Evolutionary conservation across 2,797 vertebrate genomes (phyloP), one percentile per base, ranked within the genome.

Genomic region (Sebastes wilsoni): DNA sequence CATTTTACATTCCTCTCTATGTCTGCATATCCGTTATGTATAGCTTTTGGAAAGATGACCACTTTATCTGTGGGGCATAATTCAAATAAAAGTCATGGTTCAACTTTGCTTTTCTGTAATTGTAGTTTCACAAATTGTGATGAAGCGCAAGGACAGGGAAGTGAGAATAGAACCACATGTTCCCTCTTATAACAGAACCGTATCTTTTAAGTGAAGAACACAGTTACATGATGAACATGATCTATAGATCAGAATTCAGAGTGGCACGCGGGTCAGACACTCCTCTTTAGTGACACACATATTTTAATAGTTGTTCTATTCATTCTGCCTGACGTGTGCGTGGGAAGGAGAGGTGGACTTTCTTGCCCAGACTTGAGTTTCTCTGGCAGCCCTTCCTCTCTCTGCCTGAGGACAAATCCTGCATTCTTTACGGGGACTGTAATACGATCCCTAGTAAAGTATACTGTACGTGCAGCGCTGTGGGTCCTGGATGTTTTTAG

Each of bases 361-460:
- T 79, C 75, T 52, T 81, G 79, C 20, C 23, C 28, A 55, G 62
- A 68, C 72, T 84, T 88, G 64, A 84, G 77, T 77, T 60, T 76
- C 72, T 27, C 36, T 59, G 55, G 54, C 18, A 66, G 9, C 13
- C 38, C 23, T 46, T 72, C 38, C 20, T 61, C 71, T 61, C 71
- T 83, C 2, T 60, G 46, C 49, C 14, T 46, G 25, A 75, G 58
- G 54, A 66, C 61, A 72, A 32, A 70, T 59, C 23, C 18, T 13
- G 2, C 54, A 72, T 77, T 83, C 27, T 28, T 27, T 42, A 8
- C 54, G 6, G 42, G 38, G 56, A 22, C 52, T 79, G 65, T 58
- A 54, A 81, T 6, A 38, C 11, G 9, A 72, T 27, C 66, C 32
- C 38, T 72, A 23, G 58, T 38, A 58, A 25, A 22, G 70, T 54